These are phyloP conservation scores for Astreopora myriophthalma DNA, from an alignment of 64 coral and sea anemone genomes.

Conservation along the genomic window DNA sequence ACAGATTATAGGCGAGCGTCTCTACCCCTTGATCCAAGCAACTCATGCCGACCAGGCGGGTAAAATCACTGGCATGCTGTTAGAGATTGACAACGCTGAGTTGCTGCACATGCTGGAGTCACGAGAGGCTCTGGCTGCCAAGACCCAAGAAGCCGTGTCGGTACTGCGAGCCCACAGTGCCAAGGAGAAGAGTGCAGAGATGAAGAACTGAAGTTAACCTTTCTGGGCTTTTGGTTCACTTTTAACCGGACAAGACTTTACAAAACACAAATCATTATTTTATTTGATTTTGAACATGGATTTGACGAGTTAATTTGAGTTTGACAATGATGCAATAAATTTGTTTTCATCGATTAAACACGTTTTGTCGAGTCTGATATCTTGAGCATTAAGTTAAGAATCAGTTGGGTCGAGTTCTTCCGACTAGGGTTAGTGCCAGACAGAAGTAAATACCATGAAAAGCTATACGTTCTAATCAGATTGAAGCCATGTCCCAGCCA, in stretches of 20 bases:
- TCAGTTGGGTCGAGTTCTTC: too few species aligned
- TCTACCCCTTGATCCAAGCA: constrained; percentile 82
- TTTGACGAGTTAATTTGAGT: not conserved
- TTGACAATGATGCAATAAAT: not conserved
- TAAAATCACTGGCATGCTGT: not conserved
- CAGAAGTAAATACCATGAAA: too few species aligned
- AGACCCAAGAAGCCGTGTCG: constrained; percentile 80
- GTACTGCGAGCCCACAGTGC: constrained; percentile 24
- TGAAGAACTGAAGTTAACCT: constrained; percentile 24
- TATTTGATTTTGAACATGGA: not conserved
- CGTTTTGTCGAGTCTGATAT: not conserved
- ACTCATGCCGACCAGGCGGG: not conserved
- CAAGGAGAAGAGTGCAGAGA: constrained; percentile 26
- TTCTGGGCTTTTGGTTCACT: not conserved
- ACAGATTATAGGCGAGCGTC: constrained; percentile 91
- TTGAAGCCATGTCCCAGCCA: too few species aligned
- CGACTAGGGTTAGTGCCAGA: too few species aligned
- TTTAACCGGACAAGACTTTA: constrained; percentile 38
- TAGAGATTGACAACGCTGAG: constrained; percentile 75
- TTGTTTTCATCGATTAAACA: not conserved
- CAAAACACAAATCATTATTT: not conserved
- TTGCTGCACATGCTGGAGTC: constrained; percentile 29
- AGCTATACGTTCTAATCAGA: too few species aligned
- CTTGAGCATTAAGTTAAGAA: too few species aligned
- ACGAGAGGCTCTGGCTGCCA: constrained; percentile 10